A percentile compares a stretch with the other conserved stretches of the same genome.
Conservation (phyloP, 2,113 vertebrate species). For the Tursiops truncatus region DNA sequence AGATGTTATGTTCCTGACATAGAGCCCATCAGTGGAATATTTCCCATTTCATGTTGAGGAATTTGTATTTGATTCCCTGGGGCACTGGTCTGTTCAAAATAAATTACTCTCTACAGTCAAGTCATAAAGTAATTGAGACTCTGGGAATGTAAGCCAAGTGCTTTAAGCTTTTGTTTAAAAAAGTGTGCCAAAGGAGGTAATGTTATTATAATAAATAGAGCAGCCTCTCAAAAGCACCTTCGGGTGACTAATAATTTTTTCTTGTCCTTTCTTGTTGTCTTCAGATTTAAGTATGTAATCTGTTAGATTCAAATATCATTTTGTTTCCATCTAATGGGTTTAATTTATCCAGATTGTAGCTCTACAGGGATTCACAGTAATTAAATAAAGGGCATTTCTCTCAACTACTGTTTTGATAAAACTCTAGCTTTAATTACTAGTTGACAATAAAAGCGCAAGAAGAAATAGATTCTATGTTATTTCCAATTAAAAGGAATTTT, state of each 20-base stretch:
- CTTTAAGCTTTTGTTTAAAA: not conserved
- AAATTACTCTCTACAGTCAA: not conserved
- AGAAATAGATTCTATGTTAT: not conserved
- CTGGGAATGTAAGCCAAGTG: not conserved
- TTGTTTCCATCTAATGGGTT: not conserved
- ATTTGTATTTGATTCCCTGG: not conserved
- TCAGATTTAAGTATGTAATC: not conserved
- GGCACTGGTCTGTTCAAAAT: not conserved
- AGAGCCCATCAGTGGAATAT: not conserved
- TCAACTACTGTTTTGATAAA: constrained; percentile 42
- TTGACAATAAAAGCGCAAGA: not conserved
- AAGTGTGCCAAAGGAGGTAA: not conserved
- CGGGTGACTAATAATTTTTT: not conserved
- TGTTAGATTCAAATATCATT: not conserved
- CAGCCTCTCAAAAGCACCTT: not conserved
- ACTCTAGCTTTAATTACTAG: constrained; percentile 2
- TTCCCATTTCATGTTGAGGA: not conserved
- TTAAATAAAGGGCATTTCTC: constrained; percentile 46
- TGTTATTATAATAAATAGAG: not conserved
- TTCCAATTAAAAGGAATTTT: not conserved
- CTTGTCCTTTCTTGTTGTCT: not conserved
- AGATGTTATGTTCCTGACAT: not conserved
- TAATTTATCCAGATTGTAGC: constrained; percentile 1
- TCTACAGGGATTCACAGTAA: not conserved
- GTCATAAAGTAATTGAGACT: not conserved